Conservation (phyloP, 53 echinoderm and acorn worm species). For the Patiria pectinifera region DNA sequence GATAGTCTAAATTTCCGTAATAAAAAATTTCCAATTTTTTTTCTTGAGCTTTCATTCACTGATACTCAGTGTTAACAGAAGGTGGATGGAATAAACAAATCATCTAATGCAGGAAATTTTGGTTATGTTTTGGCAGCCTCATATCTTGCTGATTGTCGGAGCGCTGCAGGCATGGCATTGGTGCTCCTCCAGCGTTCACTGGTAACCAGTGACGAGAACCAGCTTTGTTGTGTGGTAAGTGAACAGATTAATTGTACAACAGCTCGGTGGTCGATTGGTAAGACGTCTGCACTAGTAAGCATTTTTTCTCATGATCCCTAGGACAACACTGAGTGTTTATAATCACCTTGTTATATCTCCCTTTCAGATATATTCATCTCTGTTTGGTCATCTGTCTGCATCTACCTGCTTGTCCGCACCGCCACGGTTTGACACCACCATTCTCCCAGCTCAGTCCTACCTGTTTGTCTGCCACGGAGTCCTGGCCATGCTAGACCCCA, state of each 20-base stretch:
- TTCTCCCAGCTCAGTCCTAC: conserved; percentile 46
- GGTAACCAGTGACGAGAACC: background rate
- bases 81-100: too few species aligned
- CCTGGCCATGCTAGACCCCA: conserved; percentile 74
- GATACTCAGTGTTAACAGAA: too few species aligned
- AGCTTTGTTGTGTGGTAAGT: conserved; percentile 32
- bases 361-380: conserved; percentile 33
- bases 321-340: too few species aligned
- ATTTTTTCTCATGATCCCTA: too few species aligned
- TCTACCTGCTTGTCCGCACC: background rate
- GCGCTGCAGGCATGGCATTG: conserved; percentile 84
- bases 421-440: background rate
- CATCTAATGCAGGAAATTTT: background rate
- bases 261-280: too few species aligned
- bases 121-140: conserved; percentile 50
- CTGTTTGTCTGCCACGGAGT: conserved; percentile 87
- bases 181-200: conserved; percentile 48
- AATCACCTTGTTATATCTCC: background rate
- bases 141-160: conserved; percentile 78
- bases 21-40: too few species aligned
- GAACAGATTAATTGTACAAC: too few species aligned
- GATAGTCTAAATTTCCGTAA: too few species aligned
- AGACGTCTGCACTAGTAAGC: too few species aligned
- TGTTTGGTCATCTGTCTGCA: conserved; percentile 19
- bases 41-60: too few species aligned